phyloP scores from a whole-genome alignment of 1,140 invertebrate species.

The Asobara japonica region DNA sequence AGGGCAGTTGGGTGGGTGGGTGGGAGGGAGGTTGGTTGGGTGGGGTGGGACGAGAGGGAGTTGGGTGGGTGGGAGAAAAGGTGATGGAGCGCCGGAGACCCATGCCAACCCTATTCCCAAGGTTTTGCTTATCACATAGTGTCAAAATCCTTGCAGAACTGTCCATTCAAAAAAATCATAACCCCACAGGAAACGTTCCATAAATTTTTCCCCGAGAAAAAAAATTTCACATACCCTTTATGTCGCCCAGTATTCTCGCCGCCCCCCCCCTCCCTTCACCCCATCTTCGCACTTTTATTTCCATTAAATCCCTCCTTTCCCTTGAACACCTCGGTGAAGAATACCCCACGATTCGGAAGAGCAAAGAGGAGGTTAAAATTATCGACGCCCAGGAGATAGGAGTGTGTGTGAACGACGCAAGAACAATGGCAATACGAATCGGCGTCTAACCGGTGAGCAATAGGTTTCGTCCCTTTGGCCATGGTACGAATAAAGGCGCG shows the following conservation, averaged over 20 bases:
- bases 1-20: too few relatives aligned
- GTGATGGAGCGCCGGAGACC: too few relatives aligned
- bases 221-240: too few relatives aligned
- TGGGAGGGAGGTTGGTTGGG: too few relatives aligned
- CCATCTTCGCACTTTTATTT: constrained; percentile 36
- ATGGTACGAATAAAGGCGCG: constrained; percentile 38
- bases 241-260: too few relatives aligned
- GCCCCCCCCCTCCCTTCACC: constrained; percentile 11
- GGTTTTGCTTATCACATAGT: too few relatives aligned
- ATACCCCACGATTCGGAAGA: constrained; percentile 25
- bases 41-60: too few relatives aligned
- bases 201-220: too few relatives aligned
- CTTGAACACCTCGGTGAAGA: constrained; percentile 15
- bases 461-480: constrained; percentile 32
- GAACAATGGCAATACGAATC: constrained; percentile 63
- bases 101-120: too few relatives aligned
- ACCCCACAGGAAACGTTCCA: constrained; percentile 30
- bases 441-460: constrained; percentile 66
- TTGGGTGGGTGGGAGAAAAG: too few relatives aligned
- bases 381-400: constrained; percentile 43
- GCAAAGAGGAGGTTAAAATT: constrained; percentile 50
- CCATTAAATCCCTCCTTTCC: background rate
- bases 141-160: too few relatives aligned
- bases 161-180: background rate
- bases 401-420: constrained; percentile 64